Evolutionary conservation across 2,797 vertebrate genomes (phyloP).

Genomic region (Argyrosomus regius): DNA sequence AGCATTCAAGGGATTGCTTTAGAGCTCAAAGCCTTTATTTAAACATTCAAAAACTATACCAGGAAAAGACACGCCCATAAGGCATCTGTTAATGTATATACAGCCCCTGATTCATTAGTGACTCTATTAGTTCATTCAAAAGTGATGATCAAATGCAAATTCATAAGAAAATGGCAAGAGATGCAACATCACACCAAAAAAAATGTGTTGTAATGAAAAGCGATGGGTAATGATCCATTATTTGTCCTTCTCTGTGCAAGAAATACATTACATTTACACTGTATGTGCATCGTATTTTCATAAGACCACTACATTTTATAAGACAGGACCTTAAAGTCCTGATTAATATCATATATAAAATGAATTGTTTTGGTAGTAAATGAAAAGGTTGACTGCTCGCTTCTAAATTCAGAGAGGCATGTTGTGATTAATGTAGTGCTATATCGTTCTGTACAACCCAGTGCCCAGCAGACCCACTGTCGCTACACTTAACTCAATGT

Average conservation of each 20-base stretch:
- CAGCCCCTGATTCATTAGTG: slow-evolving; percentile 31
- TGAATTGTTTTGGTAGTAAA: slow-evolving; percentile 35
- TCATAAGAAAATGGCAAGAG: slow-evolving; percentile 12
- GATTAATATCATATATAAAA: slow-evolving; percentile 21
- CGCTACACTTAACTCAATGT: slow-evolving; percentile 50
- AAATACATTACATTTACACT: background rate
- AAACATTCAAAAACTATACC: slow-evolving; percentile 17
- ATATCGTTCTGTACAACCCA: slow-evolving; percentile 40
- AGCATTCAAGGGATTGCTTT: slow-evolving; percentile 12
- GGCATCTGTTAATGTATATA: slow-evolving; percentile 24
- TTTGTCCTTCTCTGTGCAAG: background rate
- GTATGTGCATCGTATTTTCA: background rate
- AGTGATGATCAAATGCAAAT: slow-evolving; percentile 26
- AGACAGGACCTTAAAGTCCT: slow-evolving; percentile 9
- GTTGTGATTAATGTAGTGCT: slow-evolving; percentile 48
- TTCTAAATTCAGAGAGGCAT: slow-evolving; percentile 32
- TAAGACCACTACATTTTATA: slow-evolving; percentile 16
- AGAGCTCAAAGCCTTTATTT: slow-evolving; percentile 27
- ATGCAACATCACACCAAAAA: background rate
- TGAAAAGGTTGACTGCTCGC: slow-evolving; percentile 40
- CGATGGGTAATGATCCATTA: background rate
- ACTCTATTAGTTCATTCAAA: slow-evolving; percentile 17
- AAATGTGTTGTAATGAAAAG: background rate
- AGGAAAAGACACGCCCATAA: slow-evolving; percentile 19
- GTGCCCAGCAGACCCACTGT: slow-evolving; percentile 35